phyloP scores from a whole-genome alignment of 2,888 invertebrate genomes.

The Crematogaster levior region DNA sequence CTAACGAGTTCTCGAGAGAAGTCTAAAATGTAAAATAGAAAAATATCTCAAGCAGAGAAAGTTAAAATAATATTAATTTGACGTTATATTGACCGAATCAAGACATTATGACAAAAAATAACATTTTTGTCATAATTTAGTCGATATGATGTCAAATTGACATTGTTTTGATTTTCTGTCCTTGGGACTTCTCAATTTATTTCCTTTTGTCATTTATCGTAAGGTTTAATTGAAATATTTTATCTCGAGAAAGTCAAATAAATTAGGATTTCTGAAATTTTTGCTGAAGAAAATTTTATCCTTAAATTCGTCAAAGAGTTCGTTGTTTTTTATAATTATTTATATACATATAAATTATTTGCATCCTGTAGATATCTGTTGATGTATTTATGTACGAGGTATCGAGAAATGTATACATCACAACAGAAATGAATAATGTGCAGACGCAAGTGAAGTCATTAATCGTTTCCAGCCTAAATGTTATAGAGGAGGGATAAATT shows the following conservation, averaged over 20 bases:
- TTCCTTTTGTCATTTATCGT: slow-evolving; percentile 25
- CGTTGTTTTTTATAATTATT: slow-evolving; percentile 3
- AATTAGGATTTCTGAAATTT: background rate
- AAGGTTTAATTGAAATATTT: slow-evolving; percentile 16
- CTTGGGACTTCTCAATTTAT: background rate
- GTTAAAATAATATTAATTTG: too few species aligned
- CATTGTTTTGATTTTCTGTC: too few species aligned
- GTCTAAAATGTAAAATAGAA: too few species aligned
- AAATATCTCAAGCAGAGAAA: too few species aligned
- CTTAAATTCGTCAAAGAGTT: background rate
- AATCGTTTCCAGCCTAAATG: slow-evolving; percentile 41
- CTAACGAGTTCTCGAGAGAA: background rate
- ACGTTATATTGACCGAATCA: too few species aligned
- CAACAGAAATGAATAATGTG: slow-evolving; percentile 34
- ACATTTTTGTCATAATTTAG: too few species aligned
- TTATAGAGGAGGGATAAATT: slow-evolving; percentile 23
- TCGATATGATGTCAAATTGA: too few species aligned
- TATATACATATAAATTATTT: too few species aligned
- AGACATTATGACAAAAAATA: too few species aligned
- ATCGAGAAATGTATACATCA: background rate
- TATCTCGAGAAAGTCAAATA: background rate
- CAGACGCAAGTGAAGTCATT: slow-evolving; percentile 19
- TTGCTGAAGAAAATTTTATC: background rate
- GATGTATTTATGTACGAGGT: slow-evolving; percentile 13
- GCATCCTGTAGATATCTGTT: slow-evolving; percentile 30